A percentile compares a stretch with the other conserved stretches of the same genome.
phyloP scores from a whole-genome alignment of 1,140 invertebrate species.

The Ectropis grisescens region DNA sequence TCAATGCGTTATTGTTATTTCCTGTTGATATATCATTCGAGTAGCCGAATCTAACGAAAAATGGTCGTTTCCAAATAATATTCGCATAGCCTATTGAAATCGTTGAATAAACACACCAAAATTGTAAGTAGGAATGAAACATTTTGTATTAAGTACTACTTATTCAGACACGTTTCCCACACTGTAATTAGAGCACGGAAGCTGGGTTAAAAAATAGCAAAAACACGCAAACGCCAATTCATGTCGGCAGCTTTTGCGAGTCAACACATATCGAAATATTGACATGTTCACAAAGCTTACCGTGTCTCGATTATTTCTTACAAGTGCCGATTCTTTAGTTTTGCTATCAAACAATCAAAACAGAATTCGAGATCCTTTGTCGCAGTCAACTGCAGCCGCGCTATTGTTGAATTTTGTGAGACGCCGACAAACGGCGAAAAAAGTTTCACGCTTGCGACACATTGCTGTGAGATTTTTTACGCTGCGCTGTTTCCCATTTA shows the following conservation, averaged over 20 bases:
- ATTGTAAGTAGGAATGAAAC: too few relatives aligned
- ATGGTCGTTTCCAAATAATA: too few relatives aligned
- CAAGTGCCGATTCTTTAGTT: conserved; percentile 41
- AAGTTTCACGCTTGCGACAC: conserved; percentile 31
- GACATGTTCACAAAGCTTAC: conserved; percentile 7
- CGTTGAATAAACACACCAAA: too few relatives aligned
- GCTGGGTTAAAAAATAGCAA: too few relatives aligned
- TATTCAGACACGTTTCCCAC: too few relatives aligned
- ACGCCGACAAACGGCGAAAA: conserved; percentile 32
- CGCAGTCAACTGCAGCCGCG: conserved; percentile 38
- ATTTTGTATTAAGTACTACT: too few relatives aligned
- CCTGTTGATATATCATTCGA: too few relatives aligned
- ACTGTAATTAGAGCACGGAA: too few relatives aligned
- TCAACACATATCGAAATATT: conserved; percentile 19
- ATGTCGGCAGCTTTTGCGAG: conserved; percentile 13
- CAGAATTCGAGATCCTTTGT: conserved; percentile 37
- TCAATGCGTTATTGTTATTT: too few relatives aligned
- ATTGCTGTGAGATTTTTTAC: conserved; percentile 33
- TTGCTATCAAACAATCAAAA: conserved; percentile 58
- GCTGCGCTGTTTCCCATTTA: conserved; percentile 13
- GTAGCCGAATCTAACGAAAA: too few relatives aligned
- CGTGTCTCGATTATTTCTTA: conserved; percentile 31
- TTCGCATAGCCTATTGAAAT: too few relatives aligned
- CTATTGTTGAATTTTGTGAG: conserved; percentile 27
- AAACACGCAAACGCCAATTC: too few relatives aligned